These are phyloP conservation scores for Lepidostoma basale DNA, from an alignment of 1,140 invertebrate genomes.

Conservation along the genomic window DNA sequence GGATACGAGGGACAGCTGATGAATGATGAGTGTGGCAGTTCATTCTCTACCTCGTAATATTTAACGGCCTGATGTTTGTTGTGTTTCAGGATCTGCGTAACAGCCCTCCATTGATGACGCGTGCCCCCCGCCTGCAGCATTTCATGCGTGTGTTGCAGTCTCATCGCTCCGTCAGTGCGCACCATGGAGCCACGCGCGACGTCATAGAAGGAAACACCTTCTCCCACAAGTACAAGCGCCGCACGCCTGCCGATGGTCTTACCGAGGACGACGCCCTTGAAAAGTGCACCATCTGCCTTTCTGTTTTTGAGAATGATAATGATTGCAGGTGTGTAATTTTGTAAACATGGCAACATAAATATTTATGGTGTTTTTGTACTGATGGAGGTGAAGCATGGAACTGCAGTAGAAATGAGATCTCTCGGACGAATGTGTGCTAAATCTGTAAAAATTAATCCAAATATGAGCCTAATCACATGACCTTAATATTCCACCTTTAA, in stretches of 20 bases:
- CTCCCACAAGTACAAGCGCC: conserved; percentile 83
- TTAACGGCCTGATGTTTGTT: background rate
- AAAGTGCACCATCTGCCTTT: conserved; percentile 93
- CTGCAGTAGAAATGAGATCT: no score
- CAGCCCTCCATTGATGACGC: conserved; percentile 22
- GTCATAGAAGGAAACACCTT: conserved; percentile 85
- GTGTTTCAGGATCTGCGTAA: conserved; percentile 22
- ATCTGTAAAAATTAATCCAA: no score
- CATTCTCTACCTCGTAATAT: no score
- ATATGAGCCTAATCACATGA: no score
- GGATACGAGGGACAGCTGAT: no score
- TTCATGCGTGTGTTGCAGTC: conserved; percentile 65
- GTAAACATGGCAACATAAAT: no score
- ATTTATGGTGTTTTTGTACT: no score
- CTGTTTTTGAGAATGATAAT: conserved; percentile 86
- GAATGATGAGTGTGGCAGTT: no score
- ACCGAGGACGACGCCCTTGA: conserved; percentile 75
- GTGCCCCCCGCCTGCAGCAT: conserved; percentile 54
- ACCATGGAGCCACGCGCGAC: conserved; percentile 72
- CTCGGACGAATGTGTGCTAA: no score
- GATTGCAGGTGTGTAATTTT: conserved; percentile 81
- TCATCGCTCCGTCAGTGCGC: conserved; percentile 59
- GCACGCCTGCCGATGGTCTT: conserved; percentile 57
- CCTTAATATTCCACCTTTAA: no score
- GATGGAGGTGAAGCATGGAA: no score